A percentile compares a stretch with the other conserved stretches of the same genome.
phyloP scores from a whole-genome alignment of 1,140 invertebrate genomes.

The Nephila pilipes region DNA sequence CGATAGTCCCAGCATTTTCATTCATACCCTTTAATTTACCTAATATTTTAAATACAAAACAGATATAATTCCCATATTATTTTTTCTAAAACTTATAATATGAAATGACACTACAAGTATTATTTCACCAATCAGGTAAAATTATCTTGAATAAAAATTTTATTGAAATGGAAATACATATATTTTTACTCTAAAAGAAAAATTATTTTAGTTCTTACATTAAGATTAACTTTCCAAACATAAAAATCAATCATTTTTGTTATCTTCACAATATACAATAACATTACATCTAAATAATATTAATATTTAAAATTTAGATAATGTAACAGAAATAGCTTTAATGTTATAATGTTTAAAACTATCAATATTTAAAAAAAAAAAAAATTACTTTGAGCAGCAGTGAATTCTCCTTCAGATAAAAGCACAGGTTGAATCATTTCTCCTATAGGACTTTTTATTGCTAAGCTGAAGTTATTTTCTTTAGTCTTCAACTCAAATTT shows the following conservation, averaged over 20 bases:
- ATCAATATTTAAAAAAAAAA: background rate
- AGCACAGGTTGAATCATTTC: slow-evolving; percentile 92
- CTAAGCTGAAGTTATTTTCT: slow-evolving; percentile 85
- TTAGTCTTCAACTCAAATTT: slow-evolving; percentile 89
- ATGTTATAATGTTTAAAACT: background rate
- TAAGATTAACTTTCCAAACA: too few species aligned
- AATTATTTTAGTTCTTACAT: too few species aligned
- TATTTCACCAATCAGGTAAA: too few species aligned
- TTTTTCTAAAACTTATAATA: too few species aligned
- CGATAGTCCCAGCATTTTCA: slow-evolving; percentile 86
- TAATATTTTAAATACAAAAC: slow-evolving; percentile 78
- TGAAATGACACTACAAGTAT: too few species aligned
- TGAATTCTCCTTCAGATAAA: slow-evolving; percentile 89
- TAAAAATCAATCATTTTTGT: too few species aligned
- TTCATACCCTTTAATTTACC: slow-evolving; percentile 93
- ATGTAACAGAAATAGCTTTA: background rate
- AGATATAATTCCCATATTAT: too few species aligned
- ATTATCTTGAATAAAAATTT: too few species aligned
- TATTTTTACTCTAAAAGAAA: too few species aligned
- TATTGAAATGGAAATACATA: too few species aligned
- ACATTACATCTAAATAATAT: too few species aligned
- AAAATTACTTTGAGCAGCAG: slow-evolving; percentile 86
- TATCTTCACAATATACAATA: too few species aligned
- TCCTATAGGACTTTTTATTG: slow-evolving; percentile 91
- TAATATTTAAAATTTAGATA: background rate